Evolutionary conservation across 1,140 invertebrate genomes (phyloP), one percentile per base, ranked within the genome.

Genomic region (Microplitis demolitor): DNA sequence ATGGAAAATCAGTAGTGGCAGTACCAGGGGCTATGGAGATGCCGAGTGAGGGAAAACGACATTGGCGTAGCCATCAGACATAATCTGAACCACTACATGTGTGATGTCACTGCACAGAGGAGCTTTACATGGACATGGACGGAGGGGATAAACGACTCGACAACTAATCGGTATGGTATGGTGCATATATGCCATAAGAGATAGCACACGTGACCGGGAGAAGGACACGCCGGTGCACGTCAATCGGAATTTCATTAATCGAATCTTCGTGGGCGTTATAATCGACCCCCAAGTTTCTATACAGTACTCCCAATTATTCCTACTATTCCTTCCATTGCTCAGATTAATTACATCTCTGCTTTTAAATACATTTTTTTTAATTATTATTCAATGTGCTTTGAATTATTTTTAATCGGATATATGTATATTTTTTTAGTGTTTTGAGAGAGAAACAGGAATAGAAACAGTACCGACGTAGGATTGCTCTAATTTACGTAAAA

Each of bases 211-310:
- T 70, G 58, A 70, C 24, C 56, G 24, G 31, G 24, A 60, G n/a
- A 37, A 45, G 64, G 34, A 58, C 37, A 66, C 53, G 58, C 31
- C 58, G 45, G 9, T 66, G 62, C 35, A 66, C 63, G 63, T 66
- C 35, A 66, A 72, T 66, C 51, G 63, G 54, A 72, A 72, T 72
- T 72, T 66, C 70, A 72, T 72, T 66, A 72, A 72, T 72, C 62
- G 63, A 72, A 72, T 60, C 62, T 50, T 72, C 63, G 70, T 72
- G 62, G 63, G 51, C 54, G 63, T 56, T 62, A 72, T 45, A 31
- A 64, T 11, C 39, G 61, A 37, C 31, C 64, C 34, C 39, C 9
- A 35, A 72, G 13, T 69, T 67, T 53, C 50, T 39, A 16, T 53
- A 67, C 8, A 39, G 50, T 45, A 31, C 2, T 66, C 37, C 24